Evolutionary conservation across 2,113 vertebrate species (phyloP), one percentile per base, ranked within the genome.

Genomic region (Himantopus leucocephalus): DNA sequence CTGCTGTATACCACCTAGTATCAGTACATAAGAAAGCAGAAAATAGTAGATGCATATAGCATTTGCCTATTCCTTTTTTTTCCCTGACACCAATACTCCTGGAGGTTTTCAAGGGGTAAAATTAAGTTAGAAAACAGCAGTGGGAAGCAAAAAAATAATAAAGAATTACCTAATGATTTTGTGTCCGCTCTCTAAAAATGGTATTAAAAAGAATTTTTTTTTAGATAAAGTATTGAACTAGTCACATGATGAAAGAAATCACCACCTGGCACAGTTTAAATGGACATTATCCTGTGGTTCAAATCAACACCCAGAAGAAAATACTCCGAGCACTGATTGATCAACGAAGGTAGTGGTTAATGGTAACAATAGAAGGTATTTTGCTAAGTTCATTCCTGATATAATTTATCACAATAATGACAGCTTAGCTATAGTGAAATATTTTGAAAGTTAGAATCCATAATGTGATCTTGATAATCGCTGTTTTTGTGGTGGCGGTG

Each of bases 11-110:
- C 1, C 10, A 52, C 9, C 14, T 56, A 35, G 2, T 39, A 64
- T 34, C 29, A 35, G 10, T 35, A 47, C 5, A 12, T 19, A 66
- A 56, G 23, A 82, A 52, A 83, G 16, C 7, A 86, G 24, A 53
- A 86, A 52, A 73, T 5, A 34, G 3, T n/a, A 76, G 9, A 45
- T 43, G 24, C 0, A 56, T 19, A 30, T 15, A 60, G 0, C 2
- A 43, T 73, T 70, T 89, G 19, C 11, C 3, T 48, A 35, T 62
- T 70, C 66, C 9, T 73, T 52, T 29, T 17, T 59, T 50, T 86
- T n/a, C 5, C 4, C 12, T 70, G 14, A 41, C 5, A 6, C 3
- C 4, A 67, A 19, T 2, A 32, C 3, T 72, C 9, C 32, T 48
- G 17, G 20, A 72, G 34, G 9, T 4, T 68, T 92, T 83, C 23